These are phyloP conservation scores for Anguilla pacifica DNA, from an alignment of 2,797 vertebrate species.

Conservation along the genomic window DNA sequence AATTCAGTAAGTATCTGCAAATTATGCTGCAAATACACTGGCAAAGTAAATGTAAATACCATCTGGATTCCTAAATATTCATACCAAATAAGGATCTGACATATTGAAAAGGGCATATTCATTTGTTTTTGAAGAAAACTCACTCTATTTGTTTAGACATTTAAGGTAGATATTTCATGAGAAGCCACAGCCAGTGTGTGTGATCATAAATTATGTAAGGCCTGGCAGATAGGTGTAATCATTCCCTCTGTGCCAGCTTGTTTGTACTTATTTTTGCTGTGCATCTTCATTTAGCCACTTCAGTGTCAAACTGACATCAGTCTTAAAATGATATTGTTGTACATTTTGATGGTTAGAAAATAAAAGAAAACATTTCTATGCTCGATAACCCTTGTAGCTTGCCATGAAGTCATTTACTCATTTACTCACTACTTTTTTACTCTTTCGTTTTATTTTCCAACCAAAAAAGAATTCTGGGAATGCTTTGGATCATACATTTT, in stretches of 20 bases:
- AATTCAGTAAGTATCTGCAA: neutral
- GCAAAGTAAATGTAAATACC: neutral
- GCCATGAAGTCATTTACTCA: neutral
- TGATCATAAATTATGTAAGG: conserved; percentile 1
- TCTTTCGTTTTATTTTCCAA: neutral
- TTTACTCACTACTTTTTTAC: too few species aligned
- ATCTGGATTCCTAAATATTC: conserved; percentile 1
- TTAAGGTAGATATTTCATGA: conserved; percentile 27
- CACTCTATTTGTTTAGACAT: conserved; percentile 34
- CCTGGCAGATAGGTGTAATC: neutral
- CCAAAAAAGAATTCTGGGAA: neutral
- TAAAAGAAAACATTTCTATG: neutral
- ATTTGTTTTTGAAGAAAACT: conserved; percentile 15
- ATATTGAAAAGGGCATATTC: conserved; percentile 24
- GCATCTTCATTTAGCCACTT: neutral
- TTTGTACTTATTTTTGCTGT: neutral
- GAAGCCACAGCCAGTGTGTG: conserved; percentile 35
- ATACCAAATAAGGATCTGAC: conserved; percentile 15
- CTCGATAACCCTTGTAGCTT: neutral
- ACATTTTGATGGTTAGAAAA: neutral
- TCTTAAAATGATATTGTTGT: neutral
- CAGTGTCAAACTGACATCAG: neutral
- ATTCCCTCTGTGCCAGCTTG: neutral
- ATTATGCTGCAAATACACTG: neutral
- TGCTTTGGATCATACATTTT: neutral